Conservation (phyloP, 2,113 vertebrate genomes). For the Rhagologus leucostigma region DNA sequence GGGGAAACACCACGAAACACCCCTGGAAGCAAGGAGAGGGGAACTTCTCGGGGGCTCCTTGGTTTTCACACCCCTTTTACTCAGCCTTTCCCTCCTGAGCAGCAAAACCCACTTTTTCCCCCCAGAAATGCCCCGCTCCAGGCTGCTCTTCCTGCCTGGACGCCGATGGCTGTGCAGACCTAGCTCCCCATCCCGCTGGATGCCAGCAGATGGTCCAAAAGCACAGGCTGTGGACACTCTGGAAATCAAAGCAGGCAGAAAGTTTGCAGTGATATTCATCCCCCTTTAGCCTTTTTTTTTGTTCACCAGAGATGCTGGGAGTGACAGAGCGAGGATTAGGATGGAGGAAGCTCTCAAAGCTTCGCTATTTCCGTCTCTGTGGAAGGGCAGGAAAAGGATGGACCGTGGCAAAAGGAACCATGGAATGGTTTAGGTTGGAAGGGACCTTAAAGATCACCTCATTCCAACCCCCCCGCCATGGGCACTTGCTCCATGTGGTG, state of each 20-base stretch:
- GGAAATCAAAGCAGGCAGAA: not conserved
- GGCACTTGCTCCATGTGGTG: not conserved
- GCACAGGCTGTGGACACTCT: not conserved
- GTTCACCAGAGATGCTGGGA: not conserved
- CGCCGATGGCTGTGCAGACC: not conserved
- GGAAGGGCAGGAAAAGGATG: not conserved
- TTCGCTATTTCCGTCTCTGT: not conserved
- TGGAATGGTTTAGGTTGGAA: not conserved
- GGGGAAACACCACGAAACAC: not conserved
- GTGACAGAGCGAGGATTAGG: rapidly evolving
- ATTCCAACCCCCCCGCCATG: not conserved
- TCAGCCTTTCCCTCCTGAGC: not conserved
- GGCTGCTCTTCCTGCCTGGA: not conserved
- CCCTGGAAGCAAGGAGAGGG: not conserved
- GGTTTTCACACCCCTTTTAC: not conserved
- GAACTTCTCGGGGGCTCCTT: rapidly evolving
- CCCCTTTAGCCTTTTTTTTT: not conserved
- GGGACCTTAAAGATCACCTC: not conserved
- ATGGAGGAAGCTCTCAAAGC: not conserved
- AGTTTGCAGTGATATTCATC: not conserved
- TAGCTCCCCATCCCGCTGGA: rapidly evolving
- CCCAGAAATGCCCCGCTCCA: not conserved
- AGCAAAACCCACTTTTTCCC: not conserved
- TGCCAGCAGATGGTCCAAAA: not conserved
- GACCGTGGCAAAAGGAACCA: rapidly evolving